Percentiles rank a stretch among this genome's conserved stretches.
Evolutionary conservation across 1,140 invertebrate genomes (phyloP).

Genomic region (Leptinotarsa lineolata): DNA sequence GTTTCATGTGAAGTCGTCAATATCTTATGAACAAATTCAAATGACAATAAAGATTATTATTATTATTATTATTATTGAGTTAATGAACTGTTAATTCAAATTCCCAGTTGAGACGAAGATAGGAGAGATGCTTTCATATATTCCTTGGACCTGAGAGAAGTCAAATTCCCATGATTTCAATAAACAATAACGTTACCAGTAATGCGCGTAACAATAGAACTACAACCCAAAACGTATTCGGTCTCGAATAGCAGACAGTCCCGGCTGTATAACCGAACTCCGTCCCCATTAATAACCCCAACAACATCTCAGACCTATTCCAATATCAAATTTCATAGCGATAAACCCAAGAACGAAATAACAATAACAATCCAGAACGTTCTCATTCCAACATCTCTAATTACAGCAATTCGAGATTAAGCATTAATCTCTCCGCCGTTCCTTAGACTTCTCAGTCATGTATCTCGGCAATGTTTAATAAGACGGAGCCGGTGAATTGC

Average conservation of each 20-base stretch:
- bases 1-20: no score
- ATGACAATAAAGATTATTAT: no score
- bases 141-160: no score
- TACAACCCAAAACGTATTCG: background rate
- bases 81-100: no score
- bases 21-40: no score
- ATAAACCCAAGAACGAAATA: slow-evolving; percentile 1
- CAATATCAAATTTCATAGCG: slow-evolving; percentile 12
- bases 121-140: no score
- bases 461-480: slow-evolving; percentile 36
- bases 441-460: slow-evolving; percentile 28
- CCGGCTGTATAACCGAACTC: background rate
- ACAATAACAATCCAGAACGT: slow-evolving; percentile 4
- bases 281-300: slow-evolving; percentile 5
- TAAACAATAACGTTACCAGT: no score
- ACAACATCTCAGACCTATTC: background rate
- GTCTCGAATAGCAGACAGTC: background rate
- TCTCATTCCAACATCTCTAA: background rate
- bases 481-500: slow-evolving; percentile 31
- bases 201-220: no score
- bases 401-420: slow-evolving; percentile 15
- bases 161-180: no score
- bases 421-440: background rate
- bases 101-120: no score
- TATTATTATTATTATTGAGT: no score